Evolutionary conservation across 2,113 vertebrate genomes (phyloP).

Genomic region (Hippocampus comes): DNA sequence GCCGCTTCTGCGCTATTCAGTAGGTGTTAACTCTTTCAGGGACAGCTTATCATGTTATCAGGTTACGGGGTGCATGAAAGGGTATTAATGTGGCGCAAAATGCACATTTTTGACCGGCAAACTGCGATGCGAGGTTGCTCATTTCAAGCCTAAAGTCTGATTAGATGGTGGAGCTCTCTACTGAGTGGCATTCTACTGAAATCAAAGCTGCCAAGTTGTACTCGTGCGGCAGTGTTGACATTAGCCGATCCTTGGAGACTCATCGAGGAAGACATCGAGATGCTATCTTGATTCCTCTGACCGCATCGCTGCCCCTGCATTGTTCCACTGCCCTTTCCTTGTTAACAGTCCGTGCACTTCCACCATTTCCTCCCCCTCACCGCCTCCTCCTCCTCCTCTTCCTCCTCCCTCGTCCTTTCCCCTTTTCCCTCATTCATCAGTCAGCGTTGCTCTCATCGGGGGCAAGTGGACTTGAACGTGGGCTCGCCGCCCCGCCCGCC

Average conservation of each 20-base stretch:
- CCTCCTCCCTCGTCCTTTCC: not conserved
- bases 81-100: no score
- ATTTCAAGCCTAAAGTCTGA: no score
- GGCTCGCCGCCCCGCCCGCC: slow-evolving; percentile 27
- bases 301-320: slow-evolving; percentile 36
- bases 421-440: slow-evolving; percentile 22
- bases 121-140: no score
- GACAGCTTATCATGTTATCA: no score
- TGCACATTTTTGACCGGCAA: no score
- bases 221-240: slow-evolving; percentile 5
- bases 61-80: no score
- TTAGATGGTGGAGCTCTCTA: not conserved
- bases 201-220: not conserved
- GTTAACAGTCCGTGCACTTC: slow-evolving; percentile 54
- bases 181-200: not conserved
- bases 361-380: slow-evolving; percentile 26
- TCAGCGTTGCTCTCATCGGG: slow-evolving; percentile 26
- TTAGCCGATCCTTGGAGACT: slow-evolving; percentile 48
- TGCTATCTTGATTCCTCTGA: slow-evolving; percentile 66
- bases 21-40: no score
- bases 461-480: slow-evolving; percentile 28
- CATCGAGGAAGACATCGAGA: slow-evolving; percentile 66
- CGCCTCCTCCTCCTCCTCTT: slow-evolving; percentile 5
- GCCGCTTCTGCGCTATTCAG: no score
- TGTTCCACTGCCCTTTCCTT: slow-evolving; percentile 51